A percentile compares a stretch with the other conserved stretches of the same genome.
phyloP scores from a whole-genome alignment of 2,113 vertebrate species.

The Mus pahari region DNA sequence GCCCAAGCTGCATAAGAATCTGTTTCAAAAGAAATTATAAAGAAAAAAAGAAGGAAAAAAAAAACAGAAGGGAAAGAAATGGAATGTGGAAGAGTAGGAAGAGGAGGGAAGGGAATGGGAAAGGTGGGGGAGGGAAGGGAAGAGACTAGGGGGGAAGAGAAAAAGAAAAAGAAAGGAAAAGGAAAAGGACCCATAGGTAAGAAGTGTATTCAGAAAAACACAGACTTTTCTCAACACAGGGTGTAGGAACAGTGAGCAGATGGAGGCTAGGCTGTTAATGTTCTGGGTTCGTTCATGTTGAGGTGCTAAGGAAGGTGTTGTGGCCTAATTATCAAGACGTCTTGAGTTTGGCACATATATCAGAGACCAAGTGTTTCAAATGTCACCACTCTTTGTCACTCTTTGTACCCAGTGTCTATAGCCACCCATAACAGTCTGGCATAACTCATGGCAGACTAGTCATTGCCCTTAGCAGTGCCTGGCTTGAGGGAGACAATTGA shows the following conservation, averaged over 20 bases:
- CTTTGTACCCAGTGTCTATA: neutral
- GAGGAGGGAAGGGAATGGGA: no score
- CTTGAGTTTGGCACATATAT: neutral
- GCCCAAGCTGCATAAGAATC: neutral
- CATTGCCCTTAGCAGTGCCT: neutral
- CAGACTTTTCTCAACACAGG: neutral
- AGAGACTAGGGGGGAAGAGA: rapidly evolving
- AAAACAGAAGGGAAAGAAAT: no score
- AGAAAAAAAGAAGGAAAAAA: no score
- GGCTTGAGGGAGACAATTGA: neutral
- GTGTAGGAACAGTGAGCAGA: neutral
- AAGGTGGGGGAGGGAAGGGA: no score
- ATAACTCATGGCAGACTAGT: neutral
- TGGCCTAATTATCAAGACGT: neutral
- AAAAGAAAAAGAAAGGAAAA: neutral
- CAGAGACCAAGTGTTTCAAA: slow-evolving; percentile 30
- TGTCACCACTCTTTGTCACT: neutral
- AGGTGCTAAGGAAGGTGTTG: neutral
- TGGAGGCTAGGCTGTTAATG: neutral
- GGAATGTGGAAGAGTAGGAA: rapidly evolving
- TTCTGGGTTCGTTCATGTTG: neutral
- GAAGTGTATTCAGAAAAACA: neutral
- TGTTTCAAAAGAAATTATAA: neutral
- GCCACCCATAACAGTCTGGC: neutral
- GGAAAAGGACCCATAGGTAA: neutral